A percentile compares a stretch with the other conserved stretches of the same genome.
Evolutionary conservation across 2,888 invertebrate species (phyloP).

Genomic region (Aphelenchoides bicaudatus): DNA sequence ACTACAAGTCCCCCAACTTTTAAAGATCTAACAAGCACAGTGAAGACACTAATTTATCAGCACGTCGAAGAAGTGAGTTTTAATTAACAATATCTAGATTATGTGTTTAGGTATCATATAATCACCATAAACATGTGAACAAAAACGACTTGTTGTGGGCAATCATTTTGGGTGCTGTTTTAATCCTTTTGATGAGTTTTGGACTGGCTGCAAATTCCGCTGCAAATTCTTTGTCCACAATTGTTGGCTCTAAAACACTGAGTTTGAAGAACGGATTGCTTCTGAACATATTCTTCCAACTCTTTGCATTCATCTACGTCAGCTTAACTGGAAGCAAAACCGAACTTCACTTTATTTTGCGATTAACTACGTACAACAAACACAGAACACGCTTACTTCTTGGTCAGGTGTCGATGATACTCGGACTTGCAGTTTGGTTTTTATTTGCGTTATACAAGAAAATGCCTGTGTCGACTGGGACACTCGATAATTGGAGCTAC

Average conservation of each 20-base stretch:
- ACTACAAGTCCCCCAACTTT: too few relatives aligned
- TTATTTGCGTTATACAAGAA: not conserved
- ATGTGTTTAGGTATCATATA: too few relatives aligned
- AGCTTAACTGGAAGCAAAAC: not conserved
- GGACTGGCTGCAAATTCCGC: not conserved
- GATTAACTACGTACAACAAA: not conserved
- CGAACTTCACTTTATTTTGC: not conserved
- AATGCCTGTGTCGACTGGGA: not conserved
- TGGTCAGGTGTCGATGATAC: not conserved
- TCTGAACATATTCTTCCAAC: not conserved
- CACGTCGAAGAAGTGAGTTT: too few relatives aligned
- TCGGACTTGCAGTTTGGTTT: not conserved
- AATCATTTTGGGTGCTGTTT: conserved; percentile 14
- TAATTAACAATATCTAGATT: too few relatives aligned
- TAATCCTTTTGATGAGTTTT: not conserved
- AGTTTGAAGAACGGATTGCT: not conserved
- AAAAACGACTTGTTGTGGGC: conserved; percentile 12
- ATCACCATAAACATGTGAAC: too few relatives aligned
- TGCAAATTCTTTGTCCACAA: not conserved
- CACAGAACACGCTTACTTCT: conserved; percentile 2
- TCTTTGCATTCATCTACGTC: conserved; percentile 7
- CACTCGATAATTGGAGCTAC: conserved; percentile 9
- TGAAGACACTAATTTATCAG: too few relatives aligned
- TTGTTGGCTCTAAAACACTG: not conserved
- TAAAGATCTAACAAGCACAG: too few relatives aligned